Conservation (phyloP, 1,140 invertebrate species). For the Panagrolaimus sp. region DNA sequence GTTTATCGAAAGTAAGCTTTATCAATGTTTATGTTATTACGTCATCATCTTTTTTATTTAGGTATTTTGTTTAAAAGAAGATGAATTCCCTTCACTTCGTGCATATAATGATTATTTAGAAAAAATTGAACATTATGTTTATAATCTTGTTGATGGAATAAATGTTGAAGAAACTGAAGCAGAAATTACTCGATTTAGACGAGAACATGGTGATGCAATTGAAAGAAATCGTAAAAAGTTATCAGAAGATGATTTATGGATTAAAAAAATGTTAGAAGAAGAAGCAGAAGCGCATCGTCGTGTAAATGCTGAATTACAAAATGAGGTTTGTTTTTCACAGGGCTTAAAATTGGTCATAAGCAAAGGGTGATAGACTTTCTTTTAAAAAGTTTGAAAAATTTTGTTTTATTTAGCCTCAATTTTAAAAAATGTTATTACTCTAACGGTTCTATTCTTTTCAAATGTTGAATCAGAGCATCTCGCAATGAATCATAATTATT, state of each 20-base stretch:
- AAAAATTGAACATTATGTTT: constrained; percentile 79
- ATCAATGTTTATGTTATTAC: constrained; percentile 7
- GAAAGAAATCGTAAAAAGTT: constrained; percentile 67
- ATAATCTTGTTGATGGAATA: constrained; percentile 82
- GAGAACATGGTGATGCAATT: constrained; percentile 83
- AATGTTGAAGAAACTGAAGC: constrained; percentile 82
- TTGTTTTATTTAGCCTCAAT: too few species aligned
- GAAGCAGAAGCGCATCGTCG: constrained; percentile 62
- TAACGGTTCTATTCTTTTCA: constrained; percentile 63
- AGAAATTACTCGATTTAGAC: constrained; percentile 86
- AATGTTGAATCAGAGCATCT: constrained; percentile 83
- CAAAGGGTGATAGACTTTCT: too few species aligned
- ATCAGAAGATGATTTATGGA: constrained; percentile 63
- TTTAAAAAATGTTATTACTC: too few species aligned
- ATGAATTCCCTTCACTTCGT: constrained; percentile 73
- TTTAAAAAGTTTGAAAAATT: too few species aligned
- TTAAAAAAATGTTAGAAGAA: constrained; percentile 79
- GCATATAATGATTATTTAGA: constrained; percentile 91
- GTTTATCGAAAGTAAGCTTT: constrained; percentile 69
- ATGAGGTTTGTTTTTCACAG: constrained; percentile 65
- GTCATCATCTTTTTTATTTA: too few species aligned
- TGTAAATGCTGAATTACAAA: constrained; percentile 62
- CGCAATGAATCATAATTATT: constrained; percentile 76
- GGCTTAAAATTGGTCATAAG: too few species aligned
- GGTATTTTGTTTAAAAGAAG: constrained; percentile 81